Base-by-base conservation (phyloP, 2,888 invertebrate species). In the Polydrusus pterygomalis region DNA sequence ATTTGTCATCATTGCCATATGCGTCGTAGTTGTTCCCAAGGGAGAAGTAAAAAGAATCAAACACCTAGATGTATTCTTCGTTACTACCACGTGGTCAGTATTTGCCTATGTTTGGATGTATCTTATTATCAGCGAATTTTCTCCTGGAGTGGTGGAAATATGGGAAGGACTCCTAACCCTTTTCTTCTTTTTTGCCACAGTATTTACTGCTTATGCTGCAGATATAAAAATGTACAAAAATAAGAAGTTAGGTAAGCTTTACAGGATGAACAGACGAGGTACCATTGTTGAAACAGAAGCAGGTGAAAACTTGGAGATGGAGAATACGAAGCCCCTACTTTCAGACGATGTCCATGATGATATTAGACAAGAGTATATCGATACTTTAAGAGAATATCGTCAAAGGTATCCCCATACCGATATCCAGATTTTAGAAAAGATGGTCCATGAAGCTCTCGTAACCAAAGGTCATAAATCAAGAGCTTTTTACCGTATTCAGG, bases 31-130 rank as follows among this genome's bases (percentile, higher is more conserved):
- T 71, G 96, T 98, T 83, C 98, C 98, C 0, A 92, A 93, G 78
- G 96, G 95, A 13, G 97, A 98, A 88, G 93, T 93, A 70, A 90
- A 98, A n/a, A 95, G 94, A 85, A 97, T 98, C 80, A 97, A 97
- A 87, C 98, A 99, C 89, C 90, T 98, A 73, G 91, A 97, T 74
- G 99, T 99, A 72, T 99, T 99, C 89, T 95, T 98, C 86, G 97
- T 99, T 70, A 99, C 99, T 11, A 97, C 99, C 51, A 93, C 96
- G 9, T 99, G 98, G 97, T 98, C 98, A 60, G 91, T 99, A 70
- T 98, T 99, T 85, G 99, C 99, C 51, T 99, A 99, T 88, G 94
- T 99, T 69, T 99, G 99, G 99, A 91, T 99, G 73, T 99, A 98
- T 88, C 88, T 97, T 73, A 99, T 99, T 83, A 90, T 99, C 70